These are phyloP conservation scores for Philereme transversata DNA, from an alignment of 2,888 invertebrate species.

Conservation along the genomic window DNA sequence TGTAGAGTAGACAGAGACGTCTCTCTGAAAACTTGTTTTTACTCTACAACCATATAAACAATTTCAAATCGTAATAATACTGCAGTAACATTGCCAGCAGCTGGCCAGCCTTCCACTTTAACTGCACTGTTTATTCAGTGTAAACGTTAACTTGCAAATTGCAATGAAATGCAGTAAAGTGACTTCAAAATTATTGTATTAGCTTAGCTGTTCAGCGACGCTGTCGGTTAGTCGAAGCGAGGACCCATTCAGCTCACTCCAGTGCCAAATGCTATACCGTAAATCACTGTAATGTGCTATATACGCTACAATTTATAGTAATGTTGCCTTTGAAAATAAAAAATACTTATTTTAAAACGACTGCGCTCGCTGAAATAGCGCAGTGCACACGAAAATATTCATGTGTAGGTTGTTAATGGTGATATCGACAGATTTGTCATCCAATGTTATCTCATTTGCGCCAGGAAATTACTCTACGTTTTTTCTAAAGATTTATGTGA, in stretches of 20 bases:
- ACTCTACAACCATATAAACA: too few species aligned
- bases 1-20: too few species aligned
- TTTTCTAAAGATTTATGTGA: constrained; percentile 9
- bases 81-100: too few species aligned
- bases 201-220: constrained; percentile 36
- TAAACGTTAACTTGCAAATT: not conserved
- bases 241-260: constrained; percentile 45
- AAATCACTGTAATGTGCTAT: constrained; percentile 59
- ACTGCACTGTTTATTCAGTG: constrained; percentile 7
- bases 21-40: too few species aligned
- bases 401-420: constrained; percentile 18
- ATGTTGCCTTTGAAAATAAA: constrained; percentile 44
- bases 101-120: not conserved
- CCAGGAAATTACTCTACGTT: not conserved
- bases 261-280: constrained; percentile 65
- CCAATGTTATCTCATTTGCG: constrained; percentile 1
- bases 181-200: constrained; percentile 39
- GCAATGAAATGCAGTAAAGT: constrained; percentile 26
- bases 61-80: too few species aligned
- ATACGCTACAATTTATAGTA: constrained; percentile 45
- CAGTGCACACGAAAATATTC: constrained; percentile 35
- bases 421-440: constrained; percentile 22
- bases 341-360: constrained; percentile 33
- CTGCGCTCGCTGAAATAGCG: constrained; percentile 33
- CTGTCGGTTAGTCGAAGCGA: constrained; percentile 41